A percentile compares a stretch with the other conserved stretches of the same genome.
These are phyloP conservation scores for Bombus superbus DNA, from an alignment of 1,140 invertebrate genomes.

Conservation along the genomic window DNA sequence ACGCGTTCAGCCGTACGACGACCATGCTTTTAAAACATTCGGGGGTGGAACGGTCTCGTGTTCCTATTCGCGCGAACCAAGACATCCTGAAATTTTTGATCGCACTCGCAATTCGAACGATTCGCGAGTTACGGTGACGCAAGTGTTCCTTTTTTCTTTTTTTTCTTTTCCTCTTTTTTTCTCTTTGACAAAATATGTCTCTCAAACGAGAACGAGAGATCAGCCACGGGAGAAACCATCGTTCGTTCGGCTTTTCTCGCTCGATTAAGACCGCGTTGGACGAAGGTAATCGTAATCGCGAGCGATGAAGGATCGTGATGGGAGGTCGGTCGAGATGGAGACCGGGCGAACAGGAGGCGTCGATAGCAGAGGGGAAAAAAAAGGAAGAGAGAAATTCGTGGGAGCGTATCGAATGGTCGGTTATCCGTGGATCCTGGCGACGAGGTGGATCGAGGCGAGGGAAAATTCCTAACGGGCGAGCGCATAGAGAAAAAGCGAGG, in stretches of 20 bases:
- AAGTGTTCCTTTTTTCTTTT: too few species aligned
- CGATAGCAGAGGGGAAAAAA: not conserved
- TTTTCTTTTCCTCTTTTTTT: too few species aligned
- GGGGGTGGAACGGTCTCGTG: not conserved
- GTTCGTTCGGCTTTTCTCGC: not conserved
- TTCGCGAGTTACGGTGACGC: too few species aligned
- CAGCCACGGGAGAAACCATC: too few species aligned
- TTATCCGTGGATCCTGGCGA: constrained; percentile 38
- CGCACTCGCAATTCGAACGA: not conserved
- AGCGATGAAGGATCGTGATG: constrained; percentile 4
- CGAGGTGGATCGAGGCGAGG: constrained; percentile 34
- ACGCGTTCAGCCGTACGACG: not conserved
- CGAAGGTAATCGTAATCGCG: not conserved
- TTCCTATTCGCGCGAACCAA: too few species aligned
- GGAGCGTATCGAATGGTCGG: constrained; percentile 17
- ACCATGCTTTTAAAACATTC: not conserved
- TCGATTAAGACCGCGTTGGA: not conserved
- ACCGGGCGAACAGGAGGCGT: not conserved
- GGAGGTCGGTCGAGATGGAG: not conserved
- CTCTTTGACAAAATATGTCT: not conserved
- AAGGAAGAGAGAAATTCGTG: constrained; percentile 9
- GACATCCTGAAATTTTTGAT: not conserved
- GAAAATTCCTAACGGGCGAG: constrained; percentile 66
- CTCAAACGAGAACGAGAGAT: not conserved
- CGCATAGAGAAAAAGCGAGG: constrained; percentile 47